A percentile compares a stretch with the other conserved stretches of the same genome.
phyloP scores from a whole-genome alignment of 2,113 vertebrate species.

The Myxocyprinus asiaticus region DNA sequence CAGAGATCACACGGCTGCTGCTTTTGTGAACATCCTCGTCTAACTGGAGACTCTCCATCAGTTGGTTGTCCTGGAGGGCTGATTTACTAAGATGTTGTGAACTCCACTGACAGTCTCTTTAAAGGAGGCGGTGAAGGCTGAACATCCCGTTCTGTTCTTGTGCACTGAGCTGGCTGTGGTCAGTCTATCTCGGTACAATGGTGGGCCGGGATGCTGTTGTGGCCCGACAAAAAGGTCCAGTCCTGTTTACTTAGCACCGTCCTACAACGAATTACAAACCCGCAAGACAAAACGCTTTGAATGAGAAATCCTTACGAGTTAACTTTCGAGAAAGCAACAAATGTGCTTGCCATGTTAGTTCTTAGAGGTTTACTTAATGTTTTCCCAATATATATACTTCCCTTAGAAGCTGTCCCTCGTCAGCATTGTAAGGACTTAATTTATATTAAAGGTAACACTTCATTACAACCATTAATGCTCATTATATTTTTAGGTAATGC shows the following conservation, averaged over 20 bases:
- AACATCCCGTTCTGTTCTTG: constrained; percentile 85
- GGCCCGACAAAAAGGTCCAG: constrained; percentile 81
- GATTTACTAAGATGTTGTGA: constrained; percentile 22
- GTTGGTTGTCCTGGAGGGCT: constrained; percentile 65
- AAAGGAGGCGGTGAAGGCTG: constrained; percentile 70
- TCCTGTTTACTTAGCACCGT: constrained; percentile 84
- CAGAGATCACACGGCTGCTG: neutral
- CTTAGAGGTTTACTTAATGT: too few species aligned
- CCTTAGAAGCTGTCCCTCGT: too few species aligned
- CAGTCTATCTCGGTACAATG: constrained; percentile 82
- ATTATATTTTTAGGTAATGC: too few species aligned
- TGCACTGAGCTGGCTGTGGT: constrained; percentile 85
- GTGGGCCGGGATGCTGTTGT: constrained; percentile 86
- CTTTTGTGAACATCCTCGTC: constrained; percentile 46
- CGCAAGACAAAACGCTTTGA: constrained; percentile 17
- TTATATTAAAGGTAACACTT: too few species aligned
- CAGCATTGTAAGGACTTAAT: too few species aligned
- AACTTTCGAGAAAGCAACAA: too few species aligned
- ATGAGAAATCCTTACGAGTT: neutral
- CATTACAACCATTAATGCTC: too few species aligned
- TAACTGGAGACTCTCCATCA: constrained; percentile 76
- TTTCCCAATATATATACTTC: too few species aligned
- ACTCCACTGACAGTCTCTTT: constrained; percentile 13
- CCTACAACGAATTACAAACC: constrained; percentile 28
- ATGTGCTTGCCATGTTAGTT: too few species aligned